Percentiles rank a stretch among this genome's conserved stretches.
These are phyloP conservation scores for Melolontha melolontha DNA, from an alignment of 2,888 invertebrate species.

Conservation along the genomic window DNA sequence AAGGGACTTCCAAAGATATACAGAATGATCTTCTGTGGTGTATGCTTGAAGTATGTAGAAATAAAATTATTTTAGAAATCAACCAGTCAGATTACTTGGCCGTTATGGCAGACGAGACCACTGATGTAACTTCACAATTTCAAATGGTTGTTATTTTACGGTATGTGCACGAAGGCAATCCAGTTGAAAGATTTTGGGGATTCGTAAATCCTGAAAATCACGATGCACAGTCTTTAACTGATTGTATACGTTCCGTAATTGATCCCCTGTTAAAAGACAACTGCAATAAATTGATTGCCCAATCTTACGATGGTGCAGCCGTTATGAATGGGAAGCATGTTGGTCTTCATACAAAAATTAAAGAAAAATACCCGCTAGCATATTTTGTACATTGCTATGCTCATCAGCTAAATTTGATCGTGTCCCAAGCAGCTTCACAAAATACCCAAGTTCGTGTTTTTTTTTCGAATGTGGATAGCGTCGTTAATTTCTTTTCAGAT, in stretches of 20 bases:
- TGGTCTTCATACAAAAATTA: not conserved
- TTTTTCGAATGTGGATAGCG: constrained; percentile 1
- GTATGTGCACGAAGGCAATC: not conserved
- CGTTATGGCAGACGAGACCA: constrained; percentile 2
- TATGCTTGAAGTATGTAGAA: not conserved
- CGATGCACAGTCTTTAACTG: not conserved
- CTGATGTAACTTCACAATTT: not conserved
- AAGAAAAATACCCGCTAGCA: constrained; percentile 1
- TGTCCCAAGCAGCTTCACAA: too few species aligned
- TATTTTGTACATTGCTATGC: constrained; percentile 10
- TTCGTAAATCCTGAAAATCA: not conserved
- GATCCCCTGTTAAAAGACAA: not conserved
- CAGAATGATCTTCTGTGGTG: not conserved
- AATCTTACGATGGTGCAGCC: not conserved
- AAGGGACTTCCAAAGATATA: too few species aligned
- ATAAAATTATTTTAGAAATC: not conserved
- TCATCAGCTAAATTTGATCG: too few species aligned
- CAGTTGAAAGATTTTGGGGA: constrained; percentile 7
- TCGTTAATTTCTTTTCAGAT: not conserved
- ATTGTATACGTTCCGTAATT: not conserved
- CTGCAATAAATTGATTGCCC: constrained; percentile 1
- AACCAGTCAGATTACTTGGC: too few species aligned
- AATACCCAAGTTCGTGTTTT: too few species aligned
- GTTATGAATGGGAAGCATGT: not conserved
- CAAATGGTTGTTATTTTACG: constrained; percentile 5